Conservation (phyloP, 2,113 vertebrate genomes). For the Lepidiolamprologus cunningtoni region DNA sequence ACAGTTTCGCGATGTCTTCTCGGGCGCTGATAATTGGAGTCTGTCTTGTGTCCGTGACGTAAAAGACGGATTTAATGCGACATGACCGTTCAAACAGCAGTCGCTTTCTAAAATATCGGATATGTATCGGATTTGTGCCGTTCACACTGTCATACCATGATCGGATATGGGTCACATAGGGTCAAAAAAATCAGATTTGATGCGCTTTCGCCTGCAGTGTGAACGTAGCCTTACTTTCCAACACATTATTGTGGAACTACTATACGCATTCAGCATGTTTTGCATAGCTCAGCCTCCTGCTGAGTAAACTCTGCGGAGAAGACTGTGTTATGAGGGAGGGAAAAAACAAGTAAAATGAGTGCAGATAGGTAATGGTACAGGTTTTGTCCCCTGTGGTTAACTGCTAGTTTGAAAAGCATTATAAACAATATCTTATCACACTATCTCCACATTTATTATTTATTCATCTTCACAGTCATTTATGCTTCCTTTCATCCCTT, state of each 20-base stretch:
- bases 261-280: background rate
- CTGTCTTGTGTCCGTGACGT: background rate
- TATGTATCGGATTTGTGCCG: background rate
- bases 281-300: background rate
- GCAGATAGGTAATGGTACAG: background rate
- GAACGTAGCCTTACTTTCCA: background rate
- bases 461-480: background rate
- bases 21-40: rapidly evolving
- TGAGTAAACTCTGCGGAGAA: background rate
- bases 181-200: background rate
- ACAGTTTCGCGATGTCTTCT: background rate
- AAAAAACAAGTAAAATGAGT: background rate
- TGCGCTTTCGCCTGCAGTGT: background rate
- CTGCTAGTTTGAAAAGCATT: background rate
- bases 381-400: background rate
- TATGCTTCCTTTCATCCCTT: background rate
- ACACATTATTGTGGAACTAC: background rate
- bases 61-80: background rate
- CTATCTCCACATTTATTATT: background rate
- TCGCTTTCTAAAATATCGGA: rapidly evolving
- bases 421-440: constrained; percentile 3
- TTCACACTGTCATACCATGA: background rate
- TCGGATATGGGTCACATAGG: background rate
- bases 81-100: background rate
- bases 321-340: background rate